Evolutionary conservation across 2,113 vertebrate genomes (phyloP), one percentile per base, ranked within the genome.

Genomic region (Labeo rohita): DNA sequence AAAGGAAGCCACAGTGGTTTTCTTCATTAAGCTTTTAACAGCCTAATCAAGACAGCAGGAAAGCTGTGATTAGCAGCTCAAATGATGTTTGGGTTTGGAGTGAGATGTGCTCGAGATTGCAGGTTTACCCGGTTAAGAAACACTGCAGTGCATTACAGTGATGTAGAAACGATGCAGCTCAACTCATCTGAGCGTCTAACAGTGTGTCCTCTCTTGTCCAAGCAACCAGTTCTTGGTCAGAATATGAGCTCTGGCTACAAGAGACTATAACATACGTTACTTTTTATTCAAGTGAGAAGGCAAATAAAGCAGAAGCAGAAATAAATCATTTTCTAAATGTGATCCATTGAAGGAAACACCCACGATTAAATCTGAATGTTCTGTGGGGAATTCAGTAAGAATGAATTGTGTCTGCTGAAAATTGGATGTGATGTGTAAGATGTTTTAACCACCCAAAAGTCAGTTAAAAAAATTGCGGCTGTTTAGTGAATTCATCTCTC

Each of bases 11-110:
- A 16, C n/a, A 43, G 75, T 39, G 18, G 72, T 34, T 39, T 63
- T 50, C 10, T 28, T 52, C 72, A 70, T 80, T 80, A 84, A 72
- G 43, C 86, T 84, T 84, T 84, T 83, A 89, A 80, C 79, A 63
- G 61, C 47, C 78, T 74, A 78, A 87, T 78, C 78, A 83, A 78
- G 79, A 18, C 8, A 63, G 36, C 45, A 4, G 54, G 49, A 16
- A 63, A 49, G 61, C 49, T 5, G 34, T 28, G 49, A 86, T 78
- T 73, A 85, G 79, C 36, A 39, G 15, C 52, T 52, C 49, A 79
- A 47, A 12, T 39, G 70, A n/a, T 3, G 54, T 83, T 52, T 83
- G 2, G 28, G 10, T 80, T 8, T 12, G 39, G n/a, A 77, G 39
- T 6, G 52, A 4, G 7, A 4, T 10, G 47, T 11, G 28, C 23